These are phyloP conservation scores for Romanogobio albipinnatus DNA, from an alignment of 2,113 vertebrate genomes.

Conservation along the genomic window DNA sequence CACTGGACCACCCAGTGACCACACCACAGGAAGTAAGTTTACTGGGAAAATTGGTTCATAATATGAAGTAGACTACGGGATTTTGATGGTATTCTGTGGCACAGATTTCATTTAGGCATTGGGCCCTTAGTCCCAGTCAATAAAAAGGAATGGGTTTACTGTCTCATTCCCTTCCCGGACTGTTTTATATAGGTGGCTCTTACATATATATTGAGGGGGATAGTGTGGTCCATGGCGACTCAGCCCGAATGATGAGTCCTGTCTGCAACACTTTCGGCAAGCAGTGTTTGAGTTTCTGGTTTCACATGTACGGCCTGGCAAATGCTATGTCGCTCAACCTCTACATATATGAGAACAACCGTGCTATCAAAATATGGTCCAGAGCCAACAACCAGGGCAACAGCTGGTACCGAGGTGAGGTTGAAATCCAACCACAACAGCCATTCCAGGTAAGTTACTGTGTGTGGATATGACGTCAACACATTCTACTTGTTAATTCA, in stretches of 20 bases:
- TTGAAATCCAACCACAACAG: constrained; percentile 61
- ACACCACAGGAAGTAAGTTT: constrained; percentile 79
- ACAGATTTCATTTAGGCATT: not conserved
- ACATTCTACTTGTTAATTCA: not conserved
- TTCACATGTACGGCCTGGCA: constrained; percentile 80
- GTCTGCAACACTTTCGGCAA: constrained; percentile 66
- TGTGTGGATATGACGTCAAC: not conserved
- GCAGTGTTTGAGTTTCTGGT: constrained; percentile 83
- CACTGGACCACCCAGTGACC: constrained; percentile 79
- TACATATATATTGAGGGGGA: constrained; percentile 80
- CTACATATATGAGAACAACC: constrained; percentile 64
- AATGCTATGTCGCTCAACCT: constrained; percentile 72
- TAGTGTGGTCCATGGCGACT: constrained; percentile 61
- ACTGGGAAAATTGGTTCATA: not conserved
- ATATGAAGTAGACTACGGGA: not conserved
- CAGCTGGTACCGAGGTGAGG: constrained; percentile 65
- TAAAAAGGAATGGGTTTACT: not conserved
- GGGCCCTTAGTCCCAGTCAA: not conserved
- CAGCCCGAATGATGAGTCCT: constrained; percentile 73
- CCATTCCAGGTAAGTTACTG: constrained; percentile 70
- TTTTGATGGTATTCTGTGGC: not conserved
- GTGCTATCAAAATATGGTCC: constrained; percentile 59
- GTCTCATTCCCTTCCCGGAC: not conserved
- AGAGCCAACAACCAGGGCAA: constrained; percentile 70
- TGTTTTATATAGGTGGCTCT: constrained; percentile 72